Evolutionary conservation across 2,888 invertebrate genomes (phyloP), one percentile per base, ranked within the genome.

Genomic region (Blomia tropicalis): DNA sequence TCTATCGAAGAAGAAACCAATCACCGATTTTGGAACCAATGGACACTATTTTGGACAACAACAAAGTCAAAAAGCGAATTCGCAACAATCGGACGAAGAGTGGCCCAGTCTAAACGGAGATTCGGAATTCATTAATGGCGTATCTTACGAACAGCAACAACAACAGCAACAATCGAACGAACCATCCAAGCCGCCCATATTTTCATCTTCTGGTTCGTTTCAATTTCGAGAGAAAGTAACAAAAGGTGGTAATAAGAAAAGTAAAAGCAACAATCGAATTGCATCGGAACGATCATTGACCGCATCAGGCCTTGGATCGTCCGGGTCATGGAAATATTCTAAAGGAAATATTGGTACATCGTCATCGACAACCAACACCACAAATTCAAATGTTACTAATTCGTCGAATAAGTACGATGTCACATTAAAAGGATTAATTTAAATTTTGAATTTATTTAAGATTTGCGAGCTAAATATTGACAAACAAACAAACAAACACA

Each of bases 101-200:
- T 47, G 51, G 51, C 51, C 51, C 7, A 47, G 51, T 19, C 51
- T 47, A 27, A 47, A 47, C 27, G 51, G 51, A 11, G 36, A 36
- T 36, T 36, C 36, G 36, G 17, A 11, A 17, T n/a, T n/a, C n/a
- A 7, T 47, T n/a, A 47, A 47, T 27, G 51, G 51, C 22, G 27
- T 11, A 7, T 47, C 51, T 7, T 7, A 7, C 51, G 17, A 36
- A 17, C 7, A 36, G 7, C 7, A 36, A 7, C 36, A 36, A 7
- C 7, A 17, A 11, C 36, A 36, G 36, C 7, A 36, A 17, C 36
- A 36, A 17, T 36, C 7, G 7, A 17, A 17, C 36, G 36, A 7
- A 11, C 7, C 7, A 7, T 36, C 36, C 7, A 11, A 7, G 36
- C n/a, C n/a, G n/a, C n/a, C n/a, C n/a, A 41, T 41, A 14, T n/a